These are phyloP conservation scores for Argya squamiceps DNA, from an alignment of 2,797 vertebrate species.

Conservation along the genomic window DNA sequence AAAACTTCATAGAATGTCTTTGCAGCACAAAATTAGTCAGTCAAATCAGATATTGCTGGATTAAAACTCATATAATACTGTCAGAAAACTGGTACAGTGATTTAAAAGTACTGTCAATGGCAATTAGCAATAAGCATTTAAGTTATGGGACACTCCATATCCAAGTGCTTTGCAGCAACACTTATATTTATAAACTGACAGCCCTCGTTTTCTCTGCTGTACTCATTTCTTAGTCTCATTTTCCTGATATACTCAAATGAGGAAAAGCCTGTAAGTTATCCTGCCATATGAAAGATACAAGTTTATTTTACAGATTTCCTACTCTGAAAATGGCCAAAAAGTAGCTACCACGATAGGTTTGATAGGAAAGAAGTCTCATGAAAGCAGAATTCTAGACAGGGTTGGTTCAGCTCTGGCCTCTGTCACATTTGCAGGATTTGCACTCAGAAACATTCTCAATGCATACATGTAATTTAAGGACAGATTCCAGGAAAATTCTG, in stretches of 20 bases:
- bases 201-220: background rate
- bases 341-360: rapidly evolving
- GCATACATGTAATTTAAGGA: background rate
- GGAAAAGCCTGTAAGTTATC: background rate
- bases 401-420: background rate
- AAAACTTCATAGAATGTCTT: background rate
- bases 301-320: background rate
- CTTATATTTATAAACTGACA: background rate
- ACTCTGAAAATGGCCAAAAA: background rate
- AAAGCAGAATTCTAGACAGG: background rate
- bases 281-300: background rate
- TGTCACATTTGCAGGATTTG: background rate
- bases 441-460: background rate
- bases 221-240: background rate
- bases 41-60: background rate
- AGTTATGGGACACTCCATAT: background rate
- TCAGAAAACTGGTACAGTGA: background rate
- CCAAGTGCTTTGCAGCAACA: background rate
- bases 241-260: background rate
- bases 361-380: background rate
- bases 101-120: background rate
- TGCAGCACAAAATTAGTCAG: background rate
- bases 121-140: background rate
- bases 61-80: background rate
- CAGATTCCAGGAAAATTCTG: background rate